Evolutionary conservation across 1,140 invertebrate genomes (phyloP).

Genomic region (Argopecten irradians): DNA sequence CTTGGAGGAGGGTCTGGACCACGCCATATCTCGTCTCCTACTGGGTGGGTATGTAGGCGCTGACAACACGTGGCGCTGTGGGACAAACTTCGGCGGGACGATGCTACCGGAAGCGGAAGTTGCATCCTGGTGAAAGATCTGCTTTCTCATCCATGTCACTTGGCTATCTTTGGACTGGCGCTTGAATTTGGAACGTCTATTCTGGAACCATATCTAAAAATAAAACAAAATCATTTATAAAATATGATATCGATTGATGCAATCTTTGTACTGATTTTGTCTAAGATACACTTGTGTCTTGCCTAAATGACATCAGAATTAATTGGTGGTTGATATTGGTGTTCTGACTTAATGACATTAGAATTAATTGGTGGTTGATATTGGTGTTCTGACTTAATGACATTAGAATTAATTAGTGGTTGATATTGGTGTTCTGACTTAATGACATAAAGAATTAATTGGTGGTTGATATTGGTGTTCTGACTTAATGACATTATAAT

Average conservation of each 20-base stretch:
- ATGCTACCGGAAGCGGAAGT: background rate
- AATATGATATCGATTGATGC: background rate
- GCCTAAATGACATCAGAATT: too few species aligned
- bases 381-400: too few species aligned
- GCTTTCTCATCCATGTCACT: slow-evolving; percentile 63
- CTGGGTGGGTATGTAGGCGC: background rate
- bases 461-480: too few species aligned
- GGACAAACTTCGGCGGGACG: background rate
- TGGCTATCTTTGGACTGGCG: slow-evolving; percentile 60
- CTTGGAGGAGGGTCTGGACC: slow-evolving; percentile 32
- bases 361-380: too few species aligned
- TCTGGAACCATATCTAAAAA: slow-evolving; percentile 67
- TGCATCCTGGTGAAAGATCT: slow-evolving; percentile 53
- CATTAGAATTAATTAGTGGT: too few species aligned
- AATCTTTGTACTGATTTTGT: background rate
- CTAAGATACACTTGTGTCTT: background rate
- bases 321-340: too few species aligned
- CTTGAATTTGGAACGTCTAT: slow-evolving; percentile 64
- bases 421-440: too few species aligned
- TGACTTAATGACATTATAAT: too few species aligned
- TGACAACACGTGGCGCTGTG: slow-evolving; percentile 35
- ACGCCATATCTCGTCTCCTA: background rate
- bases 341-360: too few species aligned
- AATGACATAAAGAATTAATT: too few species aligned
- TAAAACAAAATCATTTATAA: background rate